Percentiles rank a stretch among this genome's conserved stretches.
Evolutionary conservation across 2,888 invertebrate genomes (phyloP).

Genomic region (Tromatobia lineatoria): DNA sequence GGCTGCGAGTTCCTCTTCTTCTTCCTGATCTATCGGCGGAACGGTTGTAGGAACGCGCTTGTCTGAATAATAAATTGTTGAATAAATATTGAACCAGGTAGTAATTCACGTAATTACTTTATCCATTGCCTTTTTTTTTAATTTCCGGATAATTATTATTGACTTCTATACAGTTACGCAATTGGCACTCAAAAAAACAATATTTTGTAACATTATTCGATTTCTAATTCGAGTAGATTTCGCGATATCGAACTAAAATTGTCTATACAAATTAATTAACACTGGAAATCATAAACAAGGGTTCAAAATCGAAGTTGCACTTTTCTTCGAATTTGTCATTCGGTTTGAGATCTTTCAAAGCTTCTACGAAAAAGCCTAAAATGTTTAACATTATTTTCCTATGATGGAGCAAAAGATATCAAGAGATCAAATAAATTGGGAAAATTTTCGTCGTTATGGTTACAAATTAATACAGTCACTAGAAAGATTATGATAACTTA

Average conservation of each 20-base stretch:
- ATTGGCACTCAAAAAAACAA: too few species aligned
- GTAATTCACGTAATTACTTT: background rate
- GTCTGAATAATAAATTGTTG: slow-evolving; percentile 9
- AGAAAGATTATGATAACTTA: slow-evolving; percentile 24
- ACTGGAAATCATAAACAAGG: too few species aligned
- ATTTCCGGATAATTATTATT: background rate
- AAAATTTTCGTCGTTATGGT: too few species aligned
- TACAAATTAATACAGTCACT: too few species aligned
- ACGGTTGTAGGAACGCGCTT: slow-evolving; percentile 48
- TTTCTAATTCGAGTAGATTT: too few species aligned
- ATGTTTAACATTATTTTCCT: background rate
- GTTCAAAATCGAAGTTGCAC: too few species aligned
- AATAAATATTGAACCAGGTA: background rate
- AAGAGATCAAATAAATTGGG: too few species aligned
- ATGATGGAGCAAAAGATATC: background rate
- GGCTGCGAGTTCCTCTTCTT: slow-evolving; percentile 2
- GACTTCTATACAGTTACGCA: background rate
- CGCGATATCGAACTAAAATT: too few species aligned
- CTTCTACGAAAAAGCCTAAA: too few species aligned
- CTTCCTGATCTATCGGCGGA: slow-evolving; percentile 43
- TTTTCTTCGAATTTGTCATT: too few species aligned
- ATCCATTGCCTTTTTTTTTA: background rate
- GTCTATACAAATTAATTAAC: too few species aligned
- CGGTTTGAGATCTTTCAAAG: background rate
- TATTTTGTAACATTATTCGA: too few species aligned